Conservation (phyloP, 2,888 invertebrate species). For the Allophyes oxyacanthae region DNA sequence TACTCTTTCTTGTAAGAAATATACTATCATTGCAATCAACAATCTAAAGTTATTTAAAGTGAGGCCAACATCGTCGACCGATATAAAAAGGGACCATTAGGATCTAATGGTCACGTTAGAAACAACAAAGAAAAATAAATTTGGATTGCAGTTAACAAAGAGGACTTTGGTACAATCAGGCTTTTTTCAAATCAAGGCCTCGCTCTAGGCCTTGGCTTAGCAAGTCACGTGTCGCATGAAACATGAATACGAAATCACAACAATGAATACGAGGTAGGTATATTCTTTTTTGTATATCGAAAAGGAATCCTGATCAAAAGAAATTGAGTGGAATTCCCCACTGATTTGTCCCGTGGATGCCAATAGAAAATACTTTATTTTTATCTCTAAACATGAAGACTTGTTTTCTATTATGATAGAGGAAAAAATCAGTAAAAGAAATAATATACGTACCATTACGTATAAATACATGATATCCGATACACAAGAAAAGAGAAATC, state of each 20-base stretch:
- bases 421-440: too few species aligned
- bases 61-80: too few species aligned
- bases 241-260: constrained; percentile 42
- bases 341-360: constrained; percentile 26
- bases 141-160: neutral
- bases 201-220: constrained; percentile 13
- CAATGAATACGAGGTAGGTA: constrained; percentile 31
- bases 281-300: constrained; percentile 34
- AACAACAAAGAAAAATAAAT: too few species aligned
- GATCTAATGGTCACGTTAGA: too few species aligned
- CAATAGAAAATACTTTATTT: constrained; percentile 37
- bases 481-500: neutral
- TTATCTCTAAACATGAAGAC: constrained; percentile 9
- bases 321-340: constrained; percentile 53
- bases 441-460: too few species aligned
- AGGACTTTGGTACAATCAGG: neutral
- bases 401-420: constrained; percentile 5
- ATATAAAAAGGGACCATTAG: too few species aligned
- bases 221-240: constrained; percentile 20
- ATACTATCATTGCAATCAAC: too few species aligned
- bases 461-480: too few species aligned
- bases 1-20: too few species aligned
- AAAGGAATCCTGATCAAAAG: constrained; percentile 53
- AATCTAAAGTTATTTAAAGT: too few species aligned
- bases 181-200: neutral